Conservation (phyloP, 2,888 invertebrate genomes). For the Pseudococcus viburni region DNA sequence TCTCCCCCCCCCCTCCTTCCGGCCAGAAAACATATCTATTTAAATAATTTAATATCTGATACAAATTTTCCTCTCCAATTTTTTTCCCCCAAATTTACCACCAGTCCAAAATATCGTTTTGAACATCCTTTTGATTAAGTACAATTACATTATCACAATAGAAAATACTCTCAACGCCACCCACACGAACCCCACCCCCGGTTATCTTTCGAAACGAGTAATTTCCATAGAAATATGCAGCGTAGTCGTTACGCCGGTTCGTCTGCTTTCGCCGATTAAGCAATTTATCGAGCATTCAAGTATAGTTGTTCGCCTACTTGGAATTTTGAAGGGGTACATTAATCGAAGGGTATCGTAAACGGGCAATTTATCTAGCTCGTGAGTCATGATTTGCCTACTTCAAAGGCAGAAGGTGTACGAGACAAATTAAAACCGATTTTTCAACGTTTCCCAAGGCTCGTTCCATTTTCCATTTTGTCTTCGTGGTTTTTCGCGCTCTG, state of each 20-base stretch:
- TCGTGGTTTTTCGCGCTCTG: neutral
- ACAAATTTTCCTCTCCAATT: no score
- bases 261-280: constrained; percentile 3
- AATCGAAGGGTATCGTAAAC: neutral
- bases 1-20: no score
- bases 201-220: no score
- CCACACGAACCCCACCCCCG: no score
- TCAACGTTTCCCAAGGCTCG: neutral
- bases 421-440: neutral
- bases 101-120: no score
- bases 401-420: neutral
- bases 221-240: neutral
- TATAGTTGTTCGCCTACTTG: constrained; percentile 4
- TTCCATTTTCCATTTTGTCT: neutral
- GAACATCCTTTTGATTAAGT: no score
- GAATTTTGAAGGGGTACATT: constrained; percentile 2
- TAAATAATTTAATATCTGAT: no score
- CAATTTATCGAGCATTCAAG: constrained; percentile 1
- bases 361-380: constrained; percentile 2
- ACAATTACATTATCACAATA: no score
- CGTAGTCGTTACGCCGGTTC: neutral
- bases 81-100: no score
- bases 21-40: no score
- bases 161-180: no score
- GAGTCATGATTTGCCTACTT: constrained; percentile 17